Conservation (phyloP, 2,797 vertebrate genomes). For the Coilia nasus region DNA sequence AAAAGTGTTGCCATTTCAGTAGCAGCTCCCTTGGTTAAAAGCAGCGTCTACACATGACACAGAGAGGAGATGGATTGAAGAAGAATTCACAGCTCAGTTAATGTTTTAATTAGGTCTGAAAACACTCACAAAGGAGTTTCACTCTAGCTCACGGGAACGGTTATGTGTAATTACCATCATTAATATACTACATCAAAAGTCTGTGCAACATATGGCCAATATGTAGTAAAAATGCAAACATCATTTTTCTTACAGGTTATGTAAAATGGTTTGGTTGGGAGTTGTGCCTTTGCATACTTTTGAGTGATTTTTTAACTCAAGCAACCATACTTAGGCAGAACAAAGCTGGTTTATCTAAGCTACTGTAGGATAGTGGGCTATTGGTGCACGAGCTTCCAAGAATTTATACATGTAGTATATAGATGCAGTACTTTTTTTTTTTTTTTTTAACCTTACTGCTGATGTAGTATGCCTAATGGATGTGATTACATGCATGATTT, state of each 20-base stretch:
- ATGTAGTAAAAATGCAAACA: neutral
- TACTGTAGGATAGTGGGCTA: neutral
- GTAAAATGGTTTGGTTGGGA: neutral
- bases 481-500: neutral
- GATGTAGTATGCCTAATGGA: neutral
- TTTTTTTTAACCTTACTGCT: neutral
- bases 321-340: neutral
- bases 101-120: constrained; percentile 17
- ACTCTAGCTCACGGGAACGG: neutral
- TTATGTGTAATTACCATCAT: constrained; percentile 15
- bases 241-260: neutral
- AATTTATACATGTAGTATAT: constrained; percentile 1
- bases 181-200: constrained; percentile 5
- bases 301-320: neutral
- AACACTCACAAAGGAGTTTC: neutral
- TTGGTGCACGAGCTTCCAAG: neutral
- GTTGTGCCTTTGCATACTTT: neutral
- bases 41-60: neutral
- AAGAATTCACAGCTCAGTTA: constrained; percentile 23
- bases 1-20: neutral
- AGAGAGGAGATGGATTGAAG: neutral
- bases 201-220: neutral
- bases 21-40: neutral
- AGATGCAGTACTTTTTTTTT: no score
- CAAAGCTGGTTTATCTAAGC: constrained; percentile 15